Evolutionary conservation across 2,888 invertebrate genomes (phyloP).

Genomic region (Netelia virgata): DNA sequence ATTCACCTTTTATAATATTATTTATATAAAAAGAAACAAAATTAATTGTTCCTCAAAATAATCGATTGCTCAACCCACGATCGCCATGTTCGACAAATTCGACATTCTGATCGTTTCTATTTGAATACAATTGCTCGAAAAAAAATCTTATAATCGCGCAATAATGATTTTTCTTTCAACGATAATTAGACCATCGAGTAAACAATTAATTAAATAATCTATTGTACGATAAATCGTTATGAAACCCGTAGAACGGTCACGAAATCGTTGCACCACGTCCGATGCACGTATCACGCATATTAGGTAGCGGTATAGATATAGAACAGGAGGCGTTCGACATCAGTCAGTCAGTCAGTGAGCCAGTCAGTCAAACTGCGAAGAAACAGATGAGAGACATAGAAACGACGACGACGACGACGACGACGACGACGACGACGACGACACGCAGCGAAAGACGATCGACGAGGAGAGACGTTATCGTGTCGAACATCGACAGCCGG

Average conservation of each 20-base stretch:
- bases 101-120: not conserved
- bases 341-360: conserved; percentile 77
- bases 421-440: conserved; percentile 77
- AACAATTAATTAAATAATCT: not conserved
- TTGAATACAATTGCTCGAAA: too few species aligned
- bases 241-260: not conserved
- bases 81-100: not conserved
- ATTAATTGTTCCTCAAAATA: not conserved
- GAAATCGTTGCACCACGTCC: not conserved
- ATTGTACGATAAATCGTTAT: conserved; percentile 15
- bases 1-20: too few species aligned
- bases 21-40: not conserved
- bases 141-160: not conserved
- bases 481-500: conserved; percentile 82
- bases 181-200: not conserved
- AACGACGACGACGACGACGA: conserved; percentile 70
- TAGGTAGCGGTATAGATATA: conserved; percentile 4
- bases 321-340: conserved; percentile 72
- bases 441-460: conserved; percentile 78
- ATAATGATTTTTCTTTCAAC: not conserved
- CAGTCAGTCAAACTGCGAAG: conserved; percentile 70
- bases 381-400: conserved; percentile 67
- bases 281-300: not conserved
- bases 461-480: conserved; percentile 80
- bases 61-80: not conserved